Evolutionary conservation across 2,888 invertebrate species (phyloP), one percentile per base, ranked within the genome.

Genomic region (Epistrophella euchroma): DNA sequence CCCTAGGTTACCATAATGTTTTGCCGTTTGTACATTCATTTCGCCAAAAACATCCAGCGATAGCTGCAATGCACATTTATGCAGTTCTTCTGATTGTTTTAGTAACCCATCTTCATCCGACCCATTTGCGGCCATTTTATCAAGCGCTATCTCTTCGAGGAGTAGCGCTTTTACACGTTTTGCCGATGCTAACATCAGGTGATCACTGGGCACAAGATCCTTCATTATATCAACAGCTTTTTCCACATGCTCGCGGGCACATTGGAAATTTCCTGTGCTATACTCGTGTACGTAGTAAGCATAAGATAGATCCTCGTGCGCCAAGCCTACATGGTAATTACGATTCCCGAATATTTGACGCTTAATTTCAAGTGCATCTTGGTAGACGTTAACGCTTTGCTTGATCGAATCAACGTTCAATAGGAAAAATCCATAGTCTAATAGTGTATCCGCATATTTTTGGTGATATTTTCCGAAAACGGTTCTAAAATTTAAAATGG

Each of bases 1-100:
- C 75, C 98, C 98, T 68, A 98, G 94, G 93, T 98, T 98, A 13
- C 98, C 98, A 93, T 98, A 98, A 92, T 98, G 98, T 91, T 98
- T 98, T 70, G 98, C 98, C 0, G 98, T 98, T 93, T 98, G 98
- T 45, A 98, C 97, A 93, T 98, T 98, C 91, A 95, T 95, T 93
- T 98, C 98, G 0, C 98, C 98, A 92, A 98, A 98, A 0, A 96
- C 96, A 91, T 95, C 94, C 92, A 95, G 94, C 15, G 97, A 96
- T 52, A 98, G 93, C 70, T 95, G 94, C 64, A 98, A 93, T 5
- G 98, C 98, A 73, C 96, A 95, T 89, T 96, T 94, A 93, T 98
- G 98, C 43, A 98, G 93, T 50, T 95, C 94, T 92, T 98, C 97
- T 0, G 98, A 97, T 92, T 97, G 96, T 45, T 93, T 92, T 50